These are phyloP conservation scores for Biston stratarius DNA, from an alignment of 2,888 invertebrate species.

Conservation along the genomic window DNA sequence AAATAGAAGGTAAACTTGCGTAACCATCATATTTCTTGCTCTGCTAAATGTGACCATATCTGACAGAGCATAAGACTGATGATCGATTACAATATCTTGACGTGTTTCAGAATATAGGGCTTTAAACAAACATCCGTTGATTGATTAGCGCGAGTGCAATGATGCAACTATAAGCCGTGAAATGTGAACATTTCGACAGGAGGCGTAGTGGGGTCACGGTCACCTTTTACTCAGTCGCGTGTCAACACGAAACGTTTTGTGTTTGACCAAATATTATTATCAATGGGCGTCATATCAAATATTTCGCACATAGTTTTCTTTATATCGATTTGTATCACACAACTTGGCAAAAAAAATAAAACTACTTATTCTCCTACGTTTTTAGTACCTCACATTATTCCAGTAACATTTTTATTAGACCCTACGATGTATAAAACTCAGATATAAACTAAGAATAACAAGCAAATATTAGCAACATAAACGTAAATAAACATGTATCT, in stretches of 20 bases:
- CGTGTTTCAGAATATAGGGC: too few relatives aligned
- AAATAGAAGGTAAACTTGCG: too few relatives aligned
- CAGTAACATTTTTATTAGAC: constrained; percentile 12
- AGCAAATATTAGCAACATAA: constrained; percentile 30
- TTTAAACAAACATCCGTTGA: constrained; percentile 15
- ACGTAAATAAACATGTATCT: constrained; percentile 25
- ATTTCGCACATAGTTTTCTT: background rate
- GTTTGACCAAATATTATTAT: constrained; percentile 9
- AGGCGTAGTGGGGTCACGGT: constrained; percentile 38
- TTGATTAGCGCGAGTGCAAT: constrained; percentile 22
- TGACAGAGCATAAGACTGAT: too few relatives aligned
- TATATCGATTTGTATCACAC: background rate
- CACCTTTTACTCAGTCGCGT: constrained; percentile 22
- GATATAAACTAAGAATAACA: constrained; percentile 38
- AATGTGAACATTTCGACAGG: constrained; percentile 40
- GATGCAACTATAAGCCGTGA: constrained; percentile 38
- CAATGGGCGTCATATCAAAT: background rate
- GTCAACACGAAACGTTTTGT: constrained; percentile 24
- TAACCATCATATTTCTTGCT: too few relatives aligned
- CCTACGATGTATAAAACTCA: constrained; percentile 35
- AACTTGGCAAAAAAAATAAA: background rate
- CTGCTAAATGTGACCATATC: too few relatives aligned
- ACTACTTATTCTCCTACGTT: background rate
- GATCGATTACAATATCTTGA: too few relatives aligned
- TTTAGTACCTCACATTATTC: constrained; percentile 10